Evolutionary conservation across 2,113 vertebrate genomes (phyloP).

Genomic region (Pterocles gutturalis): DNA sequence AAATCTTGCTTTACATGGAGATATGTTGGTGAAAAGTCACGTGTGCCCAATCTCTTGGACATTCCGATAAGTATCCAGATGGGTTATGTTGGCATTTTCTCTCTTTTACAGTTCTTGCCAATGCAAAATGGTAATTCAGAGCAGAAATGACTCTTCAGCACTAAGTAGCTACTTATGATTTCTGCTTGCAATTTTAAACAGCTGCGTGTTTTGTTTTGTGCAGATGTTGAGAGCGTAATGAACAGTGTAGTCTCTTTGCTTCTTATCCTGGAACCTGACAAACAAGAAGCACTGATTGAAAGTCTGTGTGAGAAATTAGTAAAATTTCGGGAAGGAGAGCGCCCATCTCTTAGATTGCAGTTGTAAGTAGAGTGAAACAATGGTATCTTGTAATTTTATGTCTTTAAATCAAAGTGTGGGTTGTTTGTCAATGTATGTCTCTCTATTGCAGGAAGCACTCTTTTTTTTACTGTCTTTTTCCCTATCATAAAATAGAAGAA

Average conservation of each 20-base stretch:
- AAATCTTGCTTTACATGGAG: neutral
- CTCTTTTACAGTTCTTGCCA: neutral
- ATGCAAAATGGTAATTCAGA: neutral
- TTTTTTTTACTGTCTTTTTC: neutral
- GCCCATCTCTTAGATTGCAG: conserved; percentile 93
- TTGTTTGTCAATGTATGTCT: neutral
- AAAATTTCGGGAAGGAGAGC: conserved; percentile 96
- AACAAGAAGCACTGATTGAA: conserved; percentile 94
- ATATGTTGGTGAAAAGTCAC: neutral
- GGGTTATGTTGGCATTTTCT: neutral
- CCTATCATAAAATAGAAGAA: neutral
- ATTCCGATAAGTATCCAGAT: neutral
- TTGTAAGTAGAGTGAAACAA: conserved; percentile 82
- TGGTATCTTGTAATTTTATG: neutral
- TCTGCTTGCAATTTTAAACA: neutral
- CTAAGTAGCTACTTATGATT: neutral
- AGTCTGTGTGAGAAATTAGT: conserved; percentile 96
- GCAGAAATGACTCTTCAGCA: neutral
- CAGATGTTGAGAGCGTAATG: conserved; percentile 98
- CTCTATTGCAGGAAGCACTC: neutral
- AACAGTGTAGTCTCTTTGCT: conserved; percentile 97
- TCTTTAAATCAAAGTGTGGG: neutral
- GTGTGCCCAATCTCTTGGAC: neutral
- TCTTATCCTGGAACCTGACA: conserved; percentile 95
- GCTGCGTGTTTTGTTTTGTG: neutral